Evolutionary conservation across 1,140 invertebrate genomes (phyloP), one percentile per base, ranked within the genome.

Genomic region (Philotrypesis tridentata): DNA sequence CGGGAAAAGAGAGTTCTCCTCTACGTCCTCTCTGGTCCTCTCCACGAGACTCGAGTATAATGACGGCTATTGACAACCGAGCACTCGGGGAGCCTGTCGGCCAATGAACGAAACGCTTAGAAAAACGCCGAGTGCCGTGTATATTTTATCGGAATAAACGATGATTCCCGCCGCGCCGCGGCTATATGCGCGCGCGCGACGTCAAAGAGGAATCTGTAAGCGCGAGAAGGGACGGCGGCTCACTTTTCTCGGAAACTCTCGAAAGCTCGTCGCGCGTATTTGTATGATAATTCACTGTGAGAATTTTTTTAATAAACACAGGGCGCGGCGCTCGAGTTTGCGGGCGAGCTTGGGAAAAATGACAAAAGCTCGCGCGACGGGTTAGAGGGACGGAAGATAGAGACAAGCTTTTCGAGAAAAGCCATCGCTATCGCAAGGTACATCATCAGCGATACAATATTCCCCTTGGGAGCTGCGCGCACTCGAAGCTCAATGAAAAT

Each of bases 401-500:
- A 60, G n/a, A 60, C 12, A 73, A 67, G 31, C 21, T 43, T 80
- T 74, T 80, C 6, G 67, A 74, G 71, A 23, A 9, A 80, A 67
- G 37, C 17, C 61, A 31, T 74, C 9, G 70, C 73, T 80, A 80
- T 80, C 79, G 71, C n/a, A n/a, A 33, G 43, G 71, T 74, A 80
- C 71, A 33, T 74, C 70, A 74, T 80, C 79, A 80, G 63, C 71
- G 21, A 67, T 40, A 67, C 71, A 80, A 74, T 74, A 80, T 80
- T 80, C 55, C 70, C 37, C 37, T 14, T 23, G 21, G 60, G 12
- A 60, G 27, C 67, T 7, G 31, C 27, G 23, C 27, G 9, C 27
- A 27, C 4, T 67, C 27, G 11, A 27, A 27, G 6, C 68, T 65
- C 80, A 63, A 82, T 82, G 72, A 82, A 82, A 82, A 82, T 82